A percentile compares a stretch with the other conserved stretches of the same genome.
phyloP scores from a whole-genome alignment of 2,888 invertebrate genomes.

The Volucella zonaria region DNA sequence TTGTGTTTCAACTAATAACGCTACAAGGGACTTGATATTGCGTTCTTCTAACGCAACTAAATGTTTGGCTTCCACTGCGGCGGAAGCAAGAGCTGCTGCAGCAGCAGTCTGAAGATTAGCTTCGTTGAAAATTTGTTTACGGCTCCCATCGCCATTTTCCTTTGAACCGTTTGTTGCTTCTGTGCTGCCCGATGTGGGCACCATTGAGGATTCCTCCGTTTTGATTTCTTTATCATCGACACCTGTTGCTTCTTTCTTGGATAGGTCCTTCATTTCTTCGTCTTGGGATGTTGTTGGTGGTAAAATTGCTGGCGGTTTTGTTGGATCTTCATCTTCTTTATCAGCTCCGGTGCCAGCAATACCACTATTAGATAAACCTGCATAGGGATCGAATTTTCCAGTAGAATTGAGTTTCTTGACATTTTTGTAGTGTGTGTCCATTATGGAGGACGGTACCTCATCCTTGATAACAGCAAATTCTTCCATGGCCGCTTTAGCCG shows the following conservation, averaged over 20 bases:
- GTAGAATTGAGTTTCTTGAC: constrained; percentile 89
- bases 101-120: constrained; percentile 96
- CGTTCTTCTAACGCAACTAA: constrained; percentile 98
- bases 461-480: constrained; percentile 97
- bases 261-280: constrained; percentile 82
- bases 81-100: constrained; percentile 97
- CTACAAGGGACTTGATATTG: constrained; percentile 98
- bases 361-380: constrained; percentile 93
- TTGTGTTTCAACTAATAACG: constrained; percentile 98
- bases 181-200: constrained; percentile 75
- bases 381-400: constrained; percentile 90
- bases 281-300: constrained; percentile 75
- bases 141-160: constrained; percentile 77
- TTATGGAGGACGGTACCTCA: constrained; percentile 97
- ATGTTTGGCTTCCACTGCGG: constrained; percentile 99
- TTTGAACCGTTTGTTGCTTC: constrained; percentile 80
- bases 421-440: constrained; percentile 97
- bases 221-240: constrained; percentile 76
- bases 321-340: constrained; percentile 82
- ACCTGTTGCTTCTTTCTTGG: constrained; percentile 79
- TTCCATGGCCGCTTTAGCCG: constrained; percentile 99
- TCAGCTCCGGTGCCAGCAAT: constrained; percentile 94
- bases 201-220: constrained; percentile 76
- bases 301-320: constrained; percentile 71
- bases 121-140: constrained; percentile 85